Evolutionary conservation across 2,797 vertebrate genomes (phyloP).

Genomic region (Syncerus caffer): DNA sequence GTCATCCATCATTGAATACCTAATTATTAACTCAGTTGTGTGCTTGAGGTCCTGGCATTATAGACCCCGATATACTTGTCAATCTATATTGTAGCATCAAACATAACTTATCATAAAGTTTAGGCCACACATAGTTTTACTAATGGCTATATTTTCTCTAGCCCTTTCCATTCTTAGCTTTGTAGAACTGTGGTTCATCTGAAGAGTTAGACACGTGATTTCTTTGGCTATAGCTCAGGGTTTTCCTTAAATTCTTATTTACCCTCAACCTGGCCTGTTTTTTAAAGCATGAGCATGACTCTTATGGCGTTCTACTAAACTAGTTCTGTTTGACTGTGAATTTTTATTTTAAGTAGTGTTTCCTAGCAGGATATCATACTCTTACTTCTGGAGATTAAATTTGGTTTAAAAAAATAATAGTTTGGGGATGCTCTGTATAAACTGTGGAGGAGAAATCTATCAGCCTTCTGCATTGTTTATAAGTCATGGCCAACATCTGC

Average conservation of each 20-base stretch:
- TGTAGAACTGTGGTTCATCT: neutral
- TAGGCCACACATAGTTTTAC: neutral
- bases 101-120: neutral
- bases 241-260: neutral
- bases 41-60: neutral
- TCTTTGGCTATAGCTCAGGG: neutral
- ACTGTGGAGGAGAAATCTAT: neutral
- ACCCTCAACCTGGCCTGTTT: neutral
- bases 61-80: neutral
- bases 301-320: neutral
- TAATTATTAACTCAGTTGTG: neutral
- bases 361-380: neutral
- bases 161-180: neutral
- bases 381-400: constrained; percentile 17
- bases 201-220: neutral
- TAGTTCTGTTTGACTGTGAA: neutral
- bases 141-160: neutral
- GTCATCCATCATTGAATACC: neutral
- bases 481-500: neutral
- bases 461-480: neutral
- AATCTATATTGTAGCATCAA: neutral
- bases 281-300: neutral
- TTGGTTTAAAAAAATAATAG: neutral
- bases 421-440: neutral
- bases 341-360: neutral